Conservation (phyloP, 2,888 invertebrate species). For the Agrochola circellaris region DNA sequence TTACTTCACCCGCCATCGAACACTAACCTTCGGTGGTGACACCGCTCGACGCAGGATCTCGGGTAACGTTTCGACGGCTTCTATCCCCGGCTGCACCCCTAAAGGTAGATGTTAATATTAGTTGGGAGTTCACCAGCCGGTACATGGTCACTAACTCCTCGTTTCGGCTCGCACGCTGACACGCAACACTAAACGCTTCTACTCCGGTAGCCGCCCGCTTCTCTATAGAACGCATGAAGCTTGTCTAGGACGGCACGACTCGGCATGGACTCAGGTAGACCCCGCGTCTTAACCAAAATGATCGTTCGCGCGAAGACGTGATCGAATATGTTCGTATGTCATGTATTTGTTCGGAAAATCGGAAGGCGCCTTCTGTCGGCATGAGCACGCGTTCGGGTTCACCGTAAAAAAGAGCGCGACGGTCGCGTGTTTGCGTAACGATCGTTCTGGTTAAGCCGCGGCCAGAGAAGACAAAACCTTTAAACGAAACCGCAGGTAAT, state of each 20-base stretch:
- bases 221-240: slow-evolving; percentile 63
- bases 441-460: background rate
- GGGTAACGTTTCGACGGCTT: slow-evolving; percentile 65
- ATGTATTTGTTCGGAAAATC: background rate
- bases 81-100: slow-evolving; percentile 64
- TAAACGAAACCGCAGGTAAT: background rate
- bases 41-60: slow-evolving; percentile 49
- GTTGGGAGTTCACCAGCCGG: slow-evolving; percentile 59
- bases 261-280: slow-evolving; percentile 56
- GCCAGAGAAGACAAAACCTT: background rate
- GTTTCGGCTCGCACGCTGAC: slow-evolving; percentile 61
- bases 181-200: slow-evolving; percentile 62
- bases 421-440: background rate
- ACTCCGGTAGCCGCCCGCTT: slow-evolving; percentile 60
- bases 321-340: background rate
- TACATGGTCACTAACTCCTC: slow-evolving; percentile 58
- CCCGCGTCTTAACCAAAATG: background rate
- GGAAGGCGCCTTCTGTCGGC: too few relatives aligned
- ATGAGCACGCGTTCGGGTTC: background rate
- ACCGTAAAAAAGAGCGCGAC: background rate
- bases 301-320: background rate
- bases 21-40: slow-evolving; percentile 47
- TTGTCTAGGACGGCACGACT: slow-evolving; percentile 57
- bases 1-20: slow-evolving; percentile 74
- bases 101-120: slow-evolving; percentile 46